Evolutionary conservation across 2,888 invertebrate species (phyloP).

Genomic region (Melinaea menophilus): DNA sequence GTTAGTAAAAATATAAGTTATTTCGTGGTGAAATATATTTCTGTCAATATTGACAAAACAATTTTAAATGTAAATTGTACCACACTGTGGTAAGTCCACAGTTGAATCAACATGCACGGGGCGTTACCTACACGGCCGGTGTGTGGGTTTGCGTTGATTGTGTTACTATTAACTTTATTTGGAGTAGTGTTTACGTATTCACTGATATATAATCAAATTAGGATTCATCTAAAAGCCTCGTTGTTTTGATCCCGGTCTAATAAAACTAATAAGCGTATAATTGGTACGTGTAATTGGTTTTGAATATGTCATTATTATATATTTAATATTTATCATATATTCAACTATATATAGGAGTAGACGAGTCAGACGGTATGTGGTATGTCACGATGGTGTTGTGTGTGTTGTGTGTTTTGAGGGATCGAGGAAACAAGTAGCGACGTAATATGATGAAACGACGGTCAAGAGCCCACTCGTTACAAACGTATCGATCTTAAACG

Average conservation of each 20-base stretch:
- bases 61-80: background rate
- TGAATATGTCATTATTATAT: too few species aligned
- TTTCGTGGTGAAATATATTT: too few species aligned
- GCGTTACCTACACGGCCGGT: constrained; percentile 28
- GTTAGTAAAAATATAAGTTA: too few species aligned
- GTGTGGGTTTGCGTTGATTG: constrained; percentile 50
- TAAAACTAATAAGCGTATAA: too few species aligned
- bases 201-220: background rate
- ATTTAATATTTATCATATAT: too few species aligned
- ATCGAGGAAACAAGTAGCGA: constrained; percentile 36
- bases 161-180: constrained; percentile 41
- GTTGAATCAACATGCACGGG: constrained; percentile 33
- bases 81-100: background rate
- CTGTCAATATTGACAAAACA: too few species aligned
- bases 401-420: constrained; percentile 26
- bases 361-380: constrained; percentile 10
- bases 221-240: background rate
- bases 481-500: constrained; percentile 44
- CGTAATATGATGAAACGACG: constrained; percentile 45
- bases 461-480: constrained; percentile 45
- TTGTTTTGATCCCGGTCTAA: background rate
- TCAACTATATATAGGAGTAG: background rate
- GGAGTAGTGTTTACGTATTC: constrained; percentile 14
- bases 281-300: too few species aligned
- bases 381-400: constrained; percentile 22